Evolutionary conservation across 2,888 invertebrate species (phyloP), one percentile per base, ranked within the genome.

Genomic region (Drosophila gaucha): DNA sequence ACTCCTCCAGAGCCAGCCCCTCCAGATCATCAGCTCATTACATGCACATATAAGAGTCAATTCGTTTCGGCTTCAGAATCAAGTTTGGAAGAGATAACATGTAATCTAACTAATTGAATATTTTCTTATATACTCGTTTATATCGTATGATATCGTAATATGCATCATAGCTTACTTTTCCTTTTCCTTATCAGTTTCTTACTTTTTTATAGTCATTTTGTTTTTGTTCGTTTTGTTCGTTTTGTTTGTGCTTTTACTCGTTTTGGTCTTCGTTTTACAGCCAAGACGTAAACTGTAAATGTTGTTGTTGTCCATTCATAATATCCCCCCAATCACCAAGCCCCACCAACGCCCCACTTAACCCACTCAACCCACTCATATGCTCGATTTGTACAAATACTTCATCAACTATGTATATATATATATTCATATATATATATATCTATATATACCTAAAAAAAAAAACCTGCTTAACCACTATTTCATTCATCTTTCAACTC

Each of bases 1-100:
- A 96, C 96, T 71, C 96, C 96, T 47, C 96, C 96, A 35, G 96
- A 96, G 91, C 96, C 96, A 44, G 96, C 96, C 62, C 96, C 96
- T 49, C 96, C 96, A 60, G 96, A 96, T 91, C 95, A 95, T 91
- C 93, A 94, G 86, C 94, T 94, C 93, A 94, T 94, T 79, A 91
- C 91, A 76, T 93, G 91, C 86, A 91, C 92, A 83, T 91, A 91
- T 89, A 91, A 92, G 90, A 91, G 93, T 84, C 92, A 93, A 89
- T 92, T 93, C 74, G 93, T 93, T 78, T 93, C 93, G 72, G 92
- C 93, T 80, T 93, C 93, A 75, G 93, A 93, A 90, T 94, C 94
- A 86, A 94, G 94, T 91, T 92, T 94, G 89, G 94, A 94, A 89
- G 94, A 94, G 91, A 94, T 94, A 86, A 94, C 94, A 91, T 94